These are phyloP conservation scores for Eretmodus cyanostictus DNA, from an alignment of 2,113 vertebrate species.

Conservation along the genomic window DNA sequence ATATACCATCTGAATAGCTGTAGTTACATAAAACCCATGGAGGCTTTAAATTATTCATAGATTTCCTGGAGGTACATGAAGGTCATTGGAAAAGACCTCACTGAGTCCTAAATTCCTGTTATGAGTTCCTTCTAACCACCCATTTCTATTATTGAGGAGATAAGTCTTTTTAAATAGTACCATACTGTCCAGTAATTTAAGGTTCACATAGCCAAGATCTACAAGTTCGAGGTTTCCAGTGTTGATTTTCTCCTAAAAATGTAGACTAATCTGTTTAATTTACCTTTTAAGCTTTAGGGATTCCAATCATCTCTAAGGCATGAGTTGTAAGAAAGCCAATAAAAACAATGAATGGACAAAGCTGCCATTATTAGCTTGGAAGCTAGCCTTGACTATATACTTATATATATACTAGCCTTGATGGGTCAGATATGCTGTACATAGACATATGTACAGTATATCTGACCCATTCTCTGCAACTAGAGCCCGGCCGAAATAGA, in stretches of 20 bases:
- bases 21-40: not conserved
- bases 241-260: not conserved
- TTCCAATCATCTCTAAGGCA: not conserved
- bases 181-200: not conserved
- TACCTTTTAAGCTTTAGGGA: not conserved
- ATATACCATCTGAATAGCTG: not conserved
- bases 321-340: not conserved
- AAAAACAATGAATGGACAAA: not conserved
- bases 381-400: not conserved
- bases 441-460: not conserved
- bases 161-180: not conserved
- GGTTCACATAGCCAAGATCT: not conserved
- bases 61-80: not conserved
- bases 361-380: not conserved
- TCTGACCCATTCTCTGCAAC: not conserved
- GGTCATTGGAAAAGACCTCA: not conserved
- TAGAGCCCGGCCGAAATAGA: not conserved
- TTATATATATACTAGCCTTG: not conserved
- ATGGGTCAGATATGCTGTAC: not conserved
- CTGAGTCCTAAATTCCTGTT: not conserved
- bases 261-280: not conserved
- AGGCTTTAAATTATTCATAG: not conserved
- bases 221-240: not conserved
- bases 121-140: not conserved
- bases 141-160: not conserved